Evolutionary conservation across 2,888 invertebrate genomes (phyloP), one percentile per base, ranked within the genome.

Genomic region (Trissolcus japonicus): DNA sequence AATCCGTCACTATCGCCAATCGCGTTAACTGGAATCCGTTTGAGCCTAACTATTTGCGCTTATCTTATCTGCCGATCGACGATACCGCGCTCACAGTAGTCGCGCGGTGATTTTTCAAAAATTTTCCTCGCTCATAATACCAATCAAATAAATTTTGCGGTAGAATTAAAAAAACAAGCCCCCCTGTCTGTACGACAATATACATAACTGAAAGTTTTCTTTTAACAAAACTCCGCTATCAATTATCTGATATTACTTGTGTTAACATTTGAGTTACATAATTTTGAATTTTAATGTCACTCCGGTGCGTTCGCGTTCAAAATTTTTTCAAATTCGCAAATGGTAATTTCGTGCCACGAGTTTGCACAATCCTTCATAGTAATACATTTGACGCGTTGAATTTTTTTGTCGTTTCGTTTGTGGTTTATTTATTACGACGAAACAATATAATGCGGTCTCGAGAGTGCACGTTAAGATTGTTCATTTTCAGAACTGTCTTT

Each of bases 1-100:
- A 75, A 59, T 68, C 40, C 35, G 53, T 19, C 14, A 51, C 48
- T 61, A 61, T 76, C 54, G 56, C 55, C 21, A 60, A 43, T 46
- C 53, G 51, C 41, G 40, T 67, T 51, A 46, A 6, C 40, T 72
- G 61, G 57, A 74, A 67, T 75, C 55, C 40, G 56, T 61, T 76
- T 68, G 63, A 40, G 43, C 14, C 41, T 46, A 46, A 71, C 51
- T 66, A 71, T 71, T 76, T 66, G 41, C 53, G 48, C 53, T 76
- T 76, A 76, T 76, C 76, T 76, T 69, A 76, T 71, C 69, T 43
- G 11, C 7, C 57, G 25, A 76, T 76, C 69, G 53, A 53, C 35
- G 60, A 63, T 63, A 61, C 62, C 53, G 46, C 48, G 50, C 43
- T 21, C 25, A 41, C 56, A 4, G 56, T 69, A 61, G 61, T 53